These are phyloP conservation scores for Drosophila affinis DNA, from an alignment of 2,888 invertebrate species.

Conservation along the genomic window DNA sequence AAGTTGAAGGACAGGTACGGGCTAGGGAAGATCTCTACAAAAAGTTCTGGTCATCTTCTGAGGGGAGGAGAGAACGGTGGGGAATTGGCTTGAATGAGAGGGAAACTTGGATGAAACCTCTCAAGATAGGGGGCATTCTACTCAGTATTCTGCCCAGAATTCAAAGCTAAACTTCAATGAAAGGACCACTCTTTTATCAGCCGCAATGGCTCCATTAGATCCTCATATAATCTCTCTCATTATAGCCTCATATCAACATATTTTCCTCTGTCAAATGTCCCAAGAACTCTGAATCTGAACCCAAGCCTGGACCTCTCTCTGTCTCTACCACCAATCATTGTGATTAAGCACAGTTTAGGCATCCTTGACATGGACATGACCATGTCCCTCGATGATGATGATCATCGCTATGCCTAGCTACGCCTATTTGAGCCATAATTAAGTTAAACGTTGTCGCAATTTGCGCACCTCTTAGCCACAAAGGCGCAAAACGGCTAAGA, in stretches of 20 bases:
- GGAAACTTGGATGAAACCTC: neutral
- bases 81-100: neutral
- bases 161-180: too few relatives aligned
- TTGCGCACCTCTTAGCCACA: constrained; percentile 60
- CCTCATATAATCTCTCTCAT: neutral
- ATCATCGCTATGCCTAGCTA: constrained; percentile 47
- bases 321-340: constrained; percentile 23
- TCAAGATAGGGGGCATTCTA: neutral
- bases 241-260: constrained; percentile 2
- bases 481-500: constrained; percentile 44
- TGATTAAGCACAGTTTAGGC: constrained; percentile 49
- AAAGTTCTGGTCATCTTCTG: constrained; percentile 9
- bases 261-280: neutral
- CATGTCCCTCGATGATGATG: constrained; percentile 53
- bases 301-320: constrained; percentile 5
- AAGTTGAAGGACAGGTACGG: constrained; percentile 66
- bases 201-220: neutral
- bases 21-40: constrained; percentile 16
- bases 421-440: constrained; percentile 80
- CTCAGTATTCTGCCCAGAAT: too few relatives aligned
- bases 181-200: neutral
- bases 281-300: neutral
- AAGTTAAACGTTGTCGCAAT: constrained; percentile 81
- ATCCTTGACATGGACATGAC: constrained; percentile 61
- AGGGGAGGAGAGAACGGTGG: neutral